Evolutionary conservation across 1,140 invertebrate species (phyloP), one percentile per base, ranked within the genome.

Genomic region (Papilio dardanus): DNA sequence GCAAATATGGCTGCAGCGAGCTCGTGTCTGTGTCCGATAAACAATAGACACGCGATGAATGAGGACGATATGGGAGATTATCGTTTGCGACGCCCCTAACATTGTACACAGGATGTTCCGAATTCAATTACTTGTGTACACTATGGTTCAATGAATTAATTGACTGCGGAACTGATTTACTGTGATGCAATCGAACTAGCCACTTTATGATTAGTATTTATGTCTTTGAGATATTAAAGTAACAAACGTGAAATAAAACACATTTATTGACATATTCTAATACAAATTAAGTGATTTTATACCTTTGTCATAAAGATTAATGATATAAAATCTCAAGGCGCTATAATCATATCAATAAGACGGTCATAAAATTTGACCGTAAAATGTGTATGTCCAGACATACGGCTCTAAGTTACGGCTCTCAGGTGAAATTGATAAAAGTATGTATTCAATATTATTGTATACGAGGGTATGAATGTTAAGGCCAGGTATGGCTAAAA

Each of bases 221-320:
- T 62, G 24, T 62, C 54, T 62, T n/a, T 2, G 5, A 58, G 0
- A 58, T 58, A 16, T 28, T 28, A 58, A 14, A 58, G 24, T 28
- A 62, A 62, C 19, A 6, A 24, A 54, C 24, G 12, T 54, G 50
- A 54, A 28, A 54, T 54, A 54, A 54, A 24, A 10, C 8, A 10
- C 50, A 24, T 24, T 54, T 54, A 54, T 24, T 54, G 6, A 16
- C 35, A 3, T 42, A 42, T 76, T 76, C 12, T 16, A 28, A 28
- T 14, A 62, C 24, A 62, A 62, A 14, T 28, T 24, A 54, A 10
- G 0, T 46, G 75, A 76, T 46, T 84, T 84, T 85, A 83, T 83
- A 78, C 42, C 6, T 46, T 1, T 78, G 67, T 77, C 76, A 83
- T 86, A 82, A 86, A 86, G 82, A 78, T 84, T 85, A 83, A 84